Evolutionary conservation across 2,797 vertebrate genomes (phyloP).

Genomic region (Jordanella pulchra): DNA sequence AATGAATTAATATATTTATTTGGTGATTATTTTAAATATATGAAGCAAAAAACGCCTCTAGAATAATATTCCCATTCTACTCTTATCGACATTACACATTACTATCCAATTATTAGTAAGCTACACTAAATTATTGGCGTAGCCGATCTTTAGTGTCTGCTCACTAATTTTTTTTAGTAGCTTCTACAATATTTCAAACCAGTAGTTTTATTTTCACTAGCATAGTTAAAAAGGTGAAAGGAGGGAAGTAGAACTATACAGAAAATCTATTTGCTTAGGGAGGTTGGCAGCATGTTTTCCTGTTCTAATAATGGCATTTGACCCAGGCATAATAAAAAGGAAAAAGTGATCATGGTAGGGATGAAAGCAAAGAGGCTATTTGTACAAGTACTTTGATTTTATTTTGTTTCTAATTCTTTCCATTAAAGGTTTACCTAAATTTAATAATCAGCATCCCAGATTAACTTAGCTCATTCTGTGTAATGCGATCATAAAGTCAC

Average conservation of each 20-base stretch:
- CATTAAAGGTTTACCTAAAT: slow-evolving; percentile 5
- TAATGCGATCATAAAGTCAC: slow-evolving; percentile 6
- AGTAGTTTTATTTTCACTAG: too few species aligned
- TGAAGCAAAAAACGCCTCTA: neutral
- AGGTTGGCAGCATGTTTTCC: neutral
- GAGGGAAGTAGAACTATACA: neutral
- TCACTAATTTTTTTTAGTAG: too few species aligned
- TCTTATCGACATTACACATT: too few species aligned
- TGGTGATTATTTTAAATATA: too few species aligned
- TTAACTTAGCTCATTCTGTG: neutral
- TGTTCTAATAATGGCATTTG: neutral
- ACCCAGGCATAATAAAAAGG: neutral
- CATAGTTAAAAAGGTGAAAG: neutral
- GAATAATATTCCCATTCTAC: neutral
- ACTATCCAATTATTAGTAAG: neutral
- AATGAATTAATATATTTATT: neutral
- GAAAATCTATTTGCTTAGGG: neutral
- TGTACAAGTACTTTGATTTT: slow-evolving; percentile 35
- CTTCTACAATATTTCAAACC: too few species aligned
- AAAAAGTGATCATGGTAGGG: slow-evolving; percentile 15
- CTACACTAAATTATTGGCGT: too few species aligned
- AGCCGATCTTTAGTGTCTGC: neutral
- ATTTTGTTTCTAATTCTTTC: slow-evolving; percentile 22
- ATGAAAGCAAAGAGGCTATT: slow-evolving; percentile 24
- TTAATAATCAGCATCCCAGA: slow-evolving; percentile 13